Evolutionary conservation across 2,113 vertebrate species (phyloP).

Genomic region (Laticauda laticaudata): DNA sequence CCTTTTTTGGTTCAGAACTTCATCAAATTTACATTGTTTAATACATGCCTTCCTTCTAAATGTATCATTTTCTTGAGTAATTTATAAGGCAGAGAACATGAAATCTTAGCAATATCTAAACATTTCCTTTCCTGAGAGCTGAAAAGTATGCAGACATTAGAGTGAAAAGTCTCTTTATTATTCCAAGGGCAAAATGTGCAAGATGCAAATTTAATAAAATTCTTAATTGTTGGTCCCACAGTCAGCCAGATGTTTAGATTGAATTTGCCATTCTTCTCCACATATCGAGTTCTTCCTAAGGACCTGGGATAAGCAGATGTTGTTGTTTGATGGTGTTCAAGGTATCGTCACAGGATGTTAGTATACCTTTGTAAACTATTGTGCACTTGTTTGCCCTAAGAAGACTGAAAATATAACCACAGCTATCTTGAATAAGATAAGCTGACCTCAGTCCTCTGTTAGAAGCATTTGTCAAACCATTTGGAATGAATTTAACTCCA

Average conservation of each 20-base stretch:
- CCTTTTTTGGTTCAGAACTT: neutral
- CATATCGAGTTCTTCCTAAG: neutral
- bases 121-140: neutral
- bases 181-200: neutral
- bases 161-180: neutral
- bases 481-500: neutral
- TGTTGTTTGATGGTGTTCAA: neutral
- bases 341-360: neutral
- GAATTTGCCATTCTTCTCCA: neutral
- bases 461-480: neutral
- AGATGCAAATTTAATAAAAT: neutral
- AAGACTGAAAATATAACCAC: neutral
- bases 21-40: neutral
- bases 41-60: neutral
- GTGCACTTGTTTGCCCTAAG: neutral
- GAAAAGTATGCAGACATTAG: neutral
- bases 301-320: neutral
- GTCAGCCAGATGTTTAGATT: neutral
- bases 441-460: neutral
- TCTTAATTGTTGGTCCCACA: neutral
- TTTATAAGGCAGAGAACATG: neutral
- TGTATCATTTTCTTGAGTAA: neutral
- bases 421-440: neutral
- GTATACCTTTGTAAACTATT: neutral
- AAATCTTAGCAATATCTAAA: neutral